Evolutionary conservation across 92 coral and sea anemone genomes (phyloP), one percentile per base, ranked within the genome.

Genomic region (Scolanthus callimorphus): DNA sequence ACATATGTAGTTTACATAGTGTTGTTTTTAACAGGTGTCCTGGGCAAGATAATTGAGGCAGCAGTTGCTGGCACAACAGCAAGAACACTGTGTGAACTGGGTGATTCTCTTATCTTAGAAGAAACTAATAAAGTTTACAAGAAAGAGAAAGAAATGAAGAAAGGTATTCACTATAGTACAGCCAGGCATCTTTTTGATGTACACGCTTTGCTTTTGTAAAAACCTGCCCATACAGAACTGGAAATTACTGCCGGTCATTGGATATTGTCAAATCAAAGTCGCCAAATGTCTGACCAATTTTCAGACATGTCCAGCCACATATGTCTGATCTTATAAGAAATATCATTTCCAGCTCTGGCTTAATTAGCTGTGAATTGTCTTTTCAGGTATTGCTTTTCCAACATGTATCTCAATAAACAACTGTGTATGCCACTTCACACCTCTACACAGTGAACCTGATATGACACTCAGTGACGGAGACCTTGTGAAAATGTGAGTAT

Each of bases 341-440:
- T n/a, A n/a, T n/a, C n/a, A n/a, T n/a, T n/a, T n/a, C n/a, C n/a
- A n/a, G n/a, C n/a, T n/a, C n/a, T n/a, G n/a, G n/a, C n/a, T n/a
- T n/a, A n/a, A n/a, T n/a, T n/a, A n/a, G n/a, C n/a, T n/a, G n/a
- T n/a, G n/a, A n/a, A n/a, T n/a, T n/a, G n/a, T 20, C 19, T 17
- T 70, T 17, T 6, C 57, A 92, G 98, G 98, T 25, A 74, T 92
- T 73, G 98, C 98, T 26, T 92, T 92, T 28, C 98, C 98, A 26
- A 88, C 96, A 1, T 92, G 98, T 55, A 77, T 92, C 68, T 92
- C 96, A 2, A 90, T 92, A 23, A 92, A 92, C 67, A 63, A 88
- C 48, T 80, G 92, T 64, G 89, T 92, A 27, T 92, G 98, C 74
- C 98, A 92, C 67, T 92, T 81, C 66, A 78, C 96, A 31, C 98